Percentiles rank a stretch among this genome's conserved stretches.
phyloP scores from a whole-genome alignment of 2,113 vertebrate genomes.

The Cichladusa arquata region DNA sequence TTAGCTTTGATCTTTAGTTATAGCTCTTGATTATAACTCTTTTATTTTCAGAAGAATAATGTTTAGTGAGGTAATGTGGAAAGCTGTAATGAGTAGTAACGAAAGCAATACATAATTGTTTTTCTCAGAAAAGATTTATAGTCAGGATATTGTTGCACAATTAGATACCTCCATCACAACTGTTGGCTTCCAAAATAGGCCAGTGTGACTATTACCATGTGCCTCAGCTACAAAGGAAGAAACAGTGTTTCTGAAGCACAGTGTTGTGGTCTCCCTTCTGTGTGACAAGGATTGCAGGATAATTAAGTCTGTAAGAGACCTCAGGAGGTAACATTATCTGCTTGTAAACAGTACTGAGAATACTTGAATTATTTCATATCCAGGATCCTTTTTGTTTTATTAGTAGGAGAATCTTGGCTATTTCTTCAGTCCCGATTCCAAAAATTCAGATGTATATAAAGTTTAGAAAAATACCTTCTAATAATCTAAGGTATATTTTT shows the following conservation, averaged over 20 bases:
- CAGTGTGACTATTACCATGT: background rate
- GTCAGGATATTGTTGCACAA: background rate
- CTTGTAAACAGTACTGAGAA: background rate
- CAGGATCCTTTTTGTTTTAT: background rate
- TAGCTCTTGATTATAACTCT: background rate
- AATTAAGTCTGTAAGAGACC: background rate
- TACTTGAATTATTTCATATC: background rate
- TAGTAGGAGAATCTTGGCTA: background rate
- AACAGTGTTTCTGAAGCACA: background rate
- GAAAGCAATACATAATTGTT: background rate
- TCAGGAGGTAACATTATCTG: background rate
- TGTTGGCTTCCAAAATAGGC: background rate
- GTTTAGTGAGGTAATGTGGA: background rate
- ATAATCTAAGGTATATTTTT: background rate
- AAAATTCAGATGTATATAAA: background rate
- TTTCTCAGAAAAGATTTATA: background rate
- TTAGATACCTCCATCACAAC: background rate
- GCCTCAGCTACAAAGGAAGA: background rate
- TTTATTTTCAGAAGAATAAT: background rate
- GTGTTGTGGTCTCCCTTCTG: background rate
- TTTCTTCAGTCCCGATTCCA: background rate
- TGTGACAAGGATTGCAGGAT: background rate
- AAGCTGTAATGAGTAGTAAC: background rate
- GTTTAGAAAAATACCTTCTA: background rate
- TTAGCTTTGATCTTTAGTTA: background rate